Evolutionary conservation across 2,888 invertebrate genomes (phyloP), one percentile per base, ranked within the genome.

Genomic region (Bimastos eiseni): DNA sequence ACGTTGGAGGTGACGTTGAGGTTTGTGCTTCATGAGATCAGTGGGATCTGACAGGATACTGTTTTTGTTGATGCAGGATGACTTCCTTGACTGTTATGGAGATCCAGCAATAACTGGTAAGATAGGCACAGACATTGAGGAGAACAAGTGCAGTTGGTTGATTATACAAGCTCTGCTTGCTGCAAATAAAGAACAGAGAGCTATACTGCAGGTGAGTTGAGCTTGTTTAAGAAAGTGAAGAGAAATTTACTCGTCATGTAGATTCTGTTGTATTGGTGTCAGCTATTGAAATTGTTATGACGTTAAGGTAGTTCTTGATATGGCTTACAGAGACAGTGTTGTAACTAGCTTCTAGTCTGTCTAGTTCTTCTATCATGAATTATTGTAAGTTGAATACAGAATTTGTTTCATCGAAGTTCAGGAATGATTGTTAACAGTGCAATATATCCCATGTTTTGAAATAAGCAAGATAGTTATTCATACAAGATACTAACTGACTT

Each of bases 101-200:
- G 97, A 98, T 94, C 96, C 97, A 33, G 96, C 96, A 19, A 96
- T 97, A 4, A 98, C 97, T 0, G 90, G 90, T 90, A 99, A 99
- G 96, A 96, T 96, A 83, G 98, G 98, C 55, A 97, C 97, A 0
- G 99, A 99, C 94, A 98, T 99, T 93, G 96, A 97, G 95, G 98
- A 98, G 93, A 98, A 98, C 55, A 99, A 99, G 95, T 99, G 99
- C 95, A 97, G 98, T 0, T 99, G 99, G 99, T 95, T 98, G 55
- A 97, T 97, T 1, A 97, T 98, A 0, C 97, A 97, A 0, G 98
- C 98, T 21, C 95, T 98, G 92, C 91, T 92, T 38, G 91, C 92
- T 89, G 93, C 93, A n/a, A 92, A 92, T 19, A 90, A 92, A 33
- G 92, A 93, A 90, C 95, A 95, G 91, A 92, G 91, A 38, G 84